These are phyloP conservation scores for Lycorma delicatula DNA, from an alignment of 1,140 invertebrate genomes.

Conservation along the genomic window DNA sequence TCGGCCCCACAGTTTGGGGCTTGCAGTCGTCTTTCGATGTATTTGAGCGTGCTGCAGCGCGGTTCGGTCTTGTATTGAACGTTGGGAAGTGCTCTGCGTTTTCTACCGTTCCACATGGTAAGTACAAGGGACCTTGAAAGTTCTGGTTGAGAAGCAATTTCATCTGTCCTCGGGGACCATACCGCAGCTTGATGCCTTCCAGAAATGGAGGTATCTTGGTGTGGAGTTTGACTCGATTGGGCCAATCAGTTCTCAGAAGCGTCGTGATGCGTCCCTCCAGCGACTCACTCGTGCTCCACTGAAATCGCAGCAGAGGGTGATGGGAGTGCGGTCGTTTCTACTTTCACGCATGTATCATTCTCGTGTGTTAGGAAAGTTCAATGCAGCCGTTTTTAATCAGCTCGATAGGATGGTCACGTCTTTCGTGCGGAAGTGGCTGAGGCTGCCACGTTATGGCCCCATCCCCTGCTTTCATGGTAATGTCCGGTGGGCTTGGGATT, in stretches of 20 bases:
- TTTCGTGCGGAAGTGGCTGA: conserved; percentile 30
- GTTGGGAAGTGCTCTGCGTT: not conserved
- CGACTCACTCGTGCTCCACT: conserved; percentile 32
- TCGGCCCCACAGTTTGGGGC: not conserved
- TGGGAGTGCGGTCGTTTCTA: conserved; percentile 17
- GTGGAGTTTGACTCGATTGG: not conserved
- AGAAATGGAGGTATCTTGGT: not conserved
- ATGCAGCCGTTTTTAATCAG: conserved; percentile 24
- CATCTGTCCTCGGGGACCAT: not conserved
- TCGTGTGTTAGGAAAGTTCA: conserved; percentile 26
- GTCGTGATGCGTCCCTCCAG: not conserved
- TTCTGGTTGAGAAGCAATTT: not conserved
- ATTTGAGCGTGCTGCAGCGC: not conserved
- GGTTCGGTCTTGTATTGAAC: not conserved
- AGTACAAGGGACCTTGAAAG: not conserved
- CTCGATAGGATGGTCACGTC: not conserved
- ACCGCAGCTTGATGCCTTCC: not conserved
- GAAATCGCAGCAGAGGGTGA: conserved; percentile 32
- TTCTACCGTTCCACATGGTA: not conserved
- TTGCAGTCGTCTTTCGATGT: not conserved
- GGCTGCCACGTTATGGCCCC: conserved; percentile 32
- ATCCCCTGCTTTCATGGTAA: conserved; percentile 33
- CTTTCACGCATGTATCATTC: conserved; percentile 30
- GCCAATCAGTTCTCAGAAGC: not conserved
- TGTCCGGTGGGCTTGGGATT: conserved; percentile 26